Conservation (phyloP, 2,113 vertebrate genomes). For the Hemiscyllium ocellatum region DNA sequence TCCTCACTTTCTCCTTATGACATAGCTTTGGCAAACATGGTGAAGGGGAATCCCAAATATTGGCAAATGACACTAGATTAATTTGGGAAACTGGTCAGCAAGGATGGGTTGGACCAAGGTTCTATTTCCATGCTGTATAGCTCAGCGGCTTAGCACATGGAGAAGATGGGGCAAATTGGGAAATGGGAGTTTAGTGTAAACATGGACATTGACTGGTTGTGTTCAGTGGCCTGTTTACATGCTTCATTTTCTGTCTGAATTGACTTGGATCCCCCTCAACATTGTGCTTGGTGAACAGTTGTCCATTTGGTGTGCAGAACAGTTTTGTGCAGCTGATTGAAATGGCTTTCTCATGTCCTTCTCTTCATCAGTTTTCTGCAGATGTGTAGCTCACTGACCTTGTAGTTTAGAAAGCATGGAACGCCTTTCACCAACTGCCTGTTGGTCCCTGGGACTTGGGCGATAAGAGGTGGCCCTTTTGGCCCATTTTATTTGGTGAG, state of each 20-base stretch:
- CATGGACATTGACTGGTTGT: neutral
- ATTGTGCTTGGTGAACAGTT: neutral
- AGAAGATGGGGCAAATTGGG: no score
- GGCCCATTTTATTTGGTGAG: neutral
- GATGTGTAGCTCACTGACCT: neutral
- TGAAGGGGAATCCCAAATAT: no score
- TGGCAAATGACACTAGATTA: no score
- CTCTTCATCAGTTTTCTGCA: neutral
- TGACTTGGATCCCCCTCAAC: neutral
- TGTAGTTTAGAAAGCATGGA: neutral
- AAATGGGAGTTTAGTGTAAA: neutral
- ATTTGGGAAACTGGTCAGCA: no score
- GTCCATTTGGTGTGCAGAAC: neutral
- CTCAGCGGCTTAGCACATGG: neutral
- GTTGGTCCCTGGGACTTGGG: neutral
- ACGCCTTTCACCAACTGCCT: neutral
- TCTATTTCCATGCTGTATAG: no score
- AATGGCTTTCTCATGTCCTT: neutral
- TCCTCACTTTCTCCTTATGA: no score
- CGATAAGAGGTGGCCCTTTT: neutral
- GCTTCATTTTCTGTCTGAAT: neutral
- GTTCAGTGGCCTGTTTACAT: neutral
- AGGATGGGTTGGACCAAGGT: no score
- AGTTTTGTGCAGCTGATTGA: neutral
- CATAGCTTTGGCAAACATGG: no score